A percentile compares a stretch with the other conserved stretches of the same genome.
Conservation (phyloP, 2,888 invertebrate species). For the Lutraria lutraria region DNA sequence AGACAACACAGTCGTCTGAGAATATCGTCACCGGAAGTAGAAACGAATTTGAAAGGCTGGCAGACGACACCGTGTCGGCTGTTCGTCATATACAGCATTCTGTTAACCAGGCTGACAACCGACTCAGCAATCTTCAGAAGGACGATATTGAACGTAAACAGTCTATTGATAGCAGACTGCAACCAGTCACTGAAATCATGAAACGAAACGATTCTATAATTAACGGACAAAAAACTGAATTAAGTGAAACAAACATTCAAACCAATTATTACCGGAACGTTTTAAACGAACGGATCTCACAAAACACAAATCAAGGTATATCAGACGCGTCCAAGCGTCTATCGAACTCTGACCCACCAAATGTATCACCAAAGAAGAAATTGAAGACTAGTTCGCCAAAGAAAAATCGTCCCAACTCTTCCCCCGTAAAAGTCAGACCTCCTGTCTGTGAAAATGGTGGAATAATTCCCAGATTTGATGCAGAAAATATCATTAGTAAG, state of each 20-base stretch:
- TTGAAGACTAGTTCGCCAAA: constrained; percentile 45
- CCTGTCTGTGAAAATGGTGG: constrained; percentile 34
- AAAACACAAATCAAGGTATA: not conserved
- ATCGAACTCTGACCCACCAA: constrained; percentile 38
- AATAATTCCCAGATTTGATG: constrained; percentile 46
- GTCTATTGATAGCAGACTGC: not conserved
- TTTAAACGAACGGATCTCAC: not conserved
- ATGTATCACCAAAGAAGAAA: constrained; percentile 54
- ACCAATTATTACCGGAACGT: not conserved
- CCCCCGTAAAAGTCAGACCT: constrained; percentile 47
- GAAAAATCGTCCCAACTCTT: constrained; percentile 26
- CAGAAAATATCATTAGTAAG: constrained; percentile 47
- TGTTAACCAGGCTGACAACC: not conserved
- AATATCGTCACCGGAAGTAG: not conserved
- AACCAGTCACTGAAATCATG: not conserved
- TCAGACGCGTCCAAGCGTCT: constrained; percentile 37
- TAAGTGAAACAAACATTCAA: not conserved
- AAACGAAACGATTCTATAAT: constrained; percentile 9
- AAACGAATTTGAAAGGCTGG: not conserved
- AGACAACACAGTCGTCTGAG: not conserved
- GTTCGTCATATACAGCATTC: not conserved
- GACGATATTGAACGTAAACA: not conserved
- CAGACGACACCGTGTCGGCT: not conserved
- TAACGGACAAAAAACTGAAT: not conserved
- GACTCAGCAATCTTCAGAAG: not conserved